A percentile compares a stretch with the other conserved stretches of the same genome.
These are phyloP conservation scores for Amazona guildingii DNA, from an alignment of 2,113 vertebrate genomes.

Conservation along the genomic window DNA sequence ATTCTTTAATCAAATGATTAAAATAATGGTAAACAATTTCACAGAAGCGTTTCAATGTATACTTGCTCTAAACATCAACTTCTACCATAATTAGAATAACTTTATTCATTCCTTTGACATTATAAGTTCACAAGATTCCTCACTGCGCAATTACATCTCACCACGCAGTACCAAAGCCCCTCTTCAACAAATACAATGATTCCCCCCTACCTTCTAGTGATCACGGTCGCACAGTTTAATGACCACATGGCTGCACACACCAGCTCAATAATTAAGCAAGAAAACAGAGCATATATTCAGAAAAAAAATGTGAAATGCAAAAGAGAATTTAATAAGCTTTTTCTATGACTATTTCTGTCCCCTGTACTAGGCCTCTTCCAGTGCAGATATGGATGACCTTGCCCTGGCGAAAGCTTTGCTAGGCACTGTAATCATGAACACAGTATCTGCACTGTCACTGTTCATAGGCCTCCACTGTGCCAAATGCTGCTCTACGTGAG, in stretches of 20 bases:
- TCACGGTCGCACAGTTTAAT: neutral
- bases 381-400: neutral
- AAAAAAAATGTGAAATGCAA: neutral
- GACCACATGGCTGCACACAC: accelerated
- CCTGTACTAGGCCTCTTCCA: neutral
- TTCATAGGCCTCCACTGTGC: neutral
- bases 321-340: neutral
- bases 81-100: neutral
- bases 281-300: neutral
- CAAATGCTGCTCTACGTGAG: neutral
- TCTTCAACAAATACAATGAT: neutral
- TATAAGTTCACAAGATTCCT: neutral
- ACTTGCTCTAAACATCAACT: neutral
- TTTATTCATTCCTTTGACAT: neutral
- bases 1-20: neutral
- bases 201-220: no score
- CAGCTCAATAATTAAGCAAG: neutral
- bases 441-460: neutral
- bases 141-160: neutral
- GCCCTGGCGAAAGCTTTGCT: neutral
- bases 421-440: neutral
- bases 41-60: neutral
- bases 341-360: neutral
- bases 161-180: neutral
- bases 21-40: neutral